Percentiles rank a stretch among this genome's conserved stretches.
phyloP scores from a whole-genome alignment of 2,888 invertebrate genomes.

The Micropterix aruncella region DNA sequence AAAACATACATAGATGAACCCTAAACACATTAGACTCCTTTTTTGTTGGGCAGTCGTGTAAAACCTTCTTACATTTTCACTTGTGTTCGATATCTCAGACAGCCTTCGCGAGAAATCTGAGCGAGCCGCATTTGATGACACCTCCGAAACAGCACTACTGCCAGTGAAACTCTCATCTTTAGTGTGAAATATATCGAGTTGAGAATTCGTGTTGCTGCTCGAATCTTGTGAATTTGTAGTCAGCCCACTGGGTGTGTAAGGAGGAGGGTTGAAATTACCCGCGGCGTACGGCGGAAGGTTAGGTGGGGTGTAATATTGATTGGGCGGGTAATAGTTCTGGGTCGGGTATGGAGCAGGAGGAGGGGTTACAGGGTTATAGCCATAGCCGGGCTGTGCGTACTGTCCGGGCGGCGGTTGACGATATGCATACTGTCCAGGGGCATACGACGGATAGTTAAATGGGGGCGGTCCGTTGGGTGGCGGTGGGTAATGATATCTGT shows the following conservation, averaged over 20 bases:
- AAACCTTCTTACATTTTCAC: neutral
- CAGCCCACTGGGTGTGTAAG: neutral
- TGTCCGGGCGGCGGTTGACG: neutral
- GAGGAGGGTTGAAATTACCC: neutral
- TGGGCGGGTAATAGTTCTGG: too few relatives aligned
- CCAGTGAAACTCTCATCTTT: neutral
- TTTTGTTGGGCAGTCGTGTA: too few relatives aligned
- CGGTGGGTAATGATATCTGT: neutral
- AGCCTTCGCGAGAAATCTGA: neutral
- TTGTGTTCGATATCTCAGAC: neutral
- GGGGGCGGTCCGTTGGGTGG: neutral
- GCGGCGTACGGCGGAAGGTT: neutral
- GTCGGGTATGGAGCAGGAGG: too few relatives aligned
- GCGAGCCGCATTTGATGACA: neutral
- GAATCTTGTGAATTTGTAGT: neutral
- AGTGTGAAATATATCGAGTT: neutral
- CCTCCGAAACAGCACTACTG: neutral
- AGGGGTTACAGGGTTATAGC: too few relatives aligned
- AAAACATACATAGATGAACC: too few relatives aligned
- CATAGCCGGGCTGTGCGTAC: too few relatives aligned
- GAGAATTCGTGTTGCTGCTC: neutral
- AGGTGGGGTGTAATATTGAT: neutral
- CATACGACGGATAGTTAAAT: neutral
- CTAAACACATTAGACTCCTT: too few relatives aligned
- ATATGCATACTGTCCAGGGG: neutral